These are phyloP conservation scores for Rhingia campestris DNA, from an alignment of 2,888 invertebrate species.

Conservation along the genomic window DNA sequence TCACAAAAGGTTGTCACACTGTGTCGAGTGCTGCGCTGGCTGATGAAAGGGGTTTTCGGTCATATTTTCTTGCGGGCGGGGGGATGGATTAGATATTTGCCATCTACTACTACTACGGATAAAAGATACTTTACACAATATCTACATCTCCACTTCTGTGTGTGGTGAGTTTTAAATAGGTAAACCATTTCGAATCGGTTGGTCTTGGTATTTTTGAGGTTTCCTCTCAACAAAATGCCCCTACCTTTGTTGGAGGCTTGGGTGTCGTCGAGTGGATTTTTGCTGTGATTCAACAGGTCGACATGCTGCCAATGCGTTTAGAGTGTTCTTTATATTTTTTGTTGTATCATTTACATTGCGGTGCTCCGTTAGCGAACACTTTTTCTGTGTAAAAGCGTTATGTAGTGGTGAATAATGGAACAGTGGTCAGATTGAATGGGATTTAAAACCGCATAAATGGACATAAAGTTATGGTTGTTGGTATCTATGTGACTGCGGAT, in stretches of 20 bases:
- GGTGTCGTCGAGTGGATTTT: slow-evolving; percentile 50
- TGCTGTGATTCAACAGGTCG: slow-evolving; percentile 71
- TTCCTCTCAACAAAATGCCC: slow-evolving; percentile 23
- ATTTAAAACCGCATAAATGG: slow-evolving; percentile 49
- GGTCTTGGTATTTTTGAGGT: slow-evolving; percentile 56
- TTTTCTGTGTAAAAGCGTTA: slow-evolving; percentile 41
- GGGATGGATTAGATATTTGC: not conserved
- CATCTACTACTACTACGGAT: not conserved
- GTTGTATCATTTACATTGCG: slow-evolving; percentile 2
- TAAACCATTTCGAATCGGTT: slow-evolving; percentile 42
- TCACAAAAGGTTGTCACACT: slow-evolving; percentile 49
- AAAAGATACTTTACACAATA: not conserved
- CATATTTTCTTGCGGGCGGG: not conserved
- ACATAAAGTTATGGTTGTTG: not conserved
- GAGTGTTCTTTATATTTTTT: slow-evolving; percentile 14
- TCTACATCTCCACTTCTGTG: slow-evolving; percentile 23
- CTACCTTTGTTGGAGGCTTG: slow-evolving; percentile 26
- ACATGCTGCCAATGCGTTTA: slow-evolving; percentile 45
- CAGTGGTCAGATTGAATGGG: slow-evolving; percentile 42
- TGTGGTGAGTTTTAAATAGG: slow-evolving; percentile 62
- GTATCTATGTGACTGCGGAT: slow-evolving; percentile 22
- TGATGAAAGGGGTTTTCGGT: too few relatives aligned
- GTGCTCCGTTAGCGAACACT: slow-evolving; percentile 7
- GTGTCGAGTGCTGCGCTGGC: not conserved
- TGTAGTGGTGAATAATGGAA: slow-evolving; percentile 2